Base-by-base conservation (phyloP, 1,140 invertebrate species). In the Leucophenga varia region DNA sequence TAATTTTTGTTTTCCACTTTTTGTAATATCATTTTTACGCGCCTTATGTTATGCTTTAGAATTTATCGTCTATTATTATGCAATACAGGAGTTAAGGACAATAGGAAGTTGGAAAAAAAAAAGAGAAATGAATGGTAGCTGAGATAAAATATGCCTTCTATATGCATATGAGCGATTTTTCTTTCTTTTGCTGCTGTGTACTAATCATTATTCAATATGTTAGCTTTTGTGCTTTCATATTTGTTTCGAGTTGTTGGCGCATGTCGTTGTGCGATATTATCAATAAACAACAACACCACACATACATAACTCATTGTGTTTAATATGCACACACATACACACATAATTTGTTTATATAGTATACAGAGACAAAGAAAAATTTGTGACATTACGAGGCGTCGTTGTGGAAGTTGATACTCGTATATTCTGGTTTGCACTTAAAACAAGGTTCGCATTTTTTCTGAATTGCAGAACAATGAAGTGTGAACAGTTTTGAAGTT, bases 181-280 rank as follows among this genome's bases (percentile, higher is more conserved):
- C 8, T 12, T 28, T 28, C 25, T 28, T 28, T 28, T 28, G 6
- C 25, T 28, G 6, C 25, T 28, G 12, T 28, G 25, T 28, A 6
- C 25, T 57, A 64, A 64, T 64, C 61, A 64, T 64, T 64, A 64
- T 64, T 64, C 61, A 64, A 64, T 64, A 64, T 64, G 61, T 64
- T 64, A 61, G 60, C 61, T 64, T 64, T 64, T 64, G 57, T 60
- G 61, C 61, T 64, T 55, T 57, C 13, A 52, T 60, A 64, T 64
- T 64, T 60, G 54, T 57, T 64, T 64, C 57, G 49, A 48, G 38
- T 48, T 47, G 36, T 44, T 47, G 61, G n/a, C n/a, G n/a, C n/a
- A n/a, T n/a, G n/a, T n/a, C n/a, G n/a, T n/a, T n/a, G n/a, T n/a
- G n/a, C n/a, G n/a, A n/a, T n/a, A n/a, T n/a, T n/a, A n/a, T 56